Conservation (phyloP, 2,113 vertebrate species). For the Heterochromis multidens region DNA sequence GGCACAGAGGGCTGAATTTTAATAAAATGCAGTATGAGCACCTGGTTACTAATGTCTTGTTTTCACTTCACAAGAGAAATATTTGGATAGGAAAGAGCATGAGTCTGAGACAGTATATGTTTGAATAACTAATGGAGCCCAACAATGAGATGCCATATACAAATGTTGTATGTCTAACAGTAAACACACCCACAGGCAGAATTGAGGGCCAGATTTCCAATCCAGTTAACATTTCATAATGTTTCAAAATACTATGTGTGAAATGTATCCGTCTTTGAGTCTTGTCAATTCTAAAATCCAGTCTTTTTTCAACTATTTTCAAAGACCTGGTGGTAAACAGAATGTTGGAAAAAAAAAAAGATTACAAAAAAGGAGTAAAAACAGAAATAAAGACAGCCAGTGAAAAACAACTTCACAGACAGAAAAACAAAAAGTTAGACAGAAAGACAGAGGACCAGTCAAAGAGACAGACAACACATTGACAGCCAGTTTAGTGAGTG, state of each 20-base stretch:
- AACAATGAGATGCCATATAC: slow-evolving; percentile 29
- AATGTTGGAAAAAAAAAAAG: neutral
- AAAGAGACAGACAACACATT: slow-evolving; percentile 8
- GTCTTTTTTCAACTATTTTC: neutral
- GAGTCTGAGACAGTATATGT: slow-evolving; percentile 16
- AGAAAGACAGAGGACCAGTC: neutral
- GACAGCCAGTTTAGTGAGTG: slow-evolving; percentile 40
- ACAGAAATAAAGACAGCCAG: neutral
- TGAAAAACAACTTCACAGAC: slow-evolving; percentile 9
- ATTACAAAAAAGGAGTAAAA: neutral
- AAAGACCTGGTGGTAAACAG: neutral
- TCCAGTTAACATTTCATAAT: slow-evolving; percentile 13
- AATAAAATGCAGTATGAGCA: slow-evolving; percentile 21
- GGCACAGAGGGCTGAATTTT: neutral
- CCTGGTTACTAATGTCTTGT: slow-evolving; percentile 36
- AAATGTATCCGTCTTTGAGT: neutral
- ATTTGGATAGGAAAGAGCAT: slow-evolving; percentile 40
- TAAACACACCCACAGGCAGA: slow-evolving; percentile 5
- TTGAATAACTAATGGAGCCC: slow-evolving; percentile 29
- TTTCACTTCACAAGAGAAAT: slow-evolving; percentile 46
- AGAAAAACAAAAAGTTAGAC: slow-evolving; percentile 9
- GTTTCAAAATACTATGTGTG: neutral
- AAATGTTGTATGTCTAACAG: slow-evolving; percentile 13
- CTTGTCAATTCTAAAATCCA: neutral
- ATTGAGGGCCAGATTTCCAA: slow-evolving; percentile 20